phyloP scores from a whole-genome alignment of 2,797 vertebrate genomes.

The Agapornis canus region DNA sequence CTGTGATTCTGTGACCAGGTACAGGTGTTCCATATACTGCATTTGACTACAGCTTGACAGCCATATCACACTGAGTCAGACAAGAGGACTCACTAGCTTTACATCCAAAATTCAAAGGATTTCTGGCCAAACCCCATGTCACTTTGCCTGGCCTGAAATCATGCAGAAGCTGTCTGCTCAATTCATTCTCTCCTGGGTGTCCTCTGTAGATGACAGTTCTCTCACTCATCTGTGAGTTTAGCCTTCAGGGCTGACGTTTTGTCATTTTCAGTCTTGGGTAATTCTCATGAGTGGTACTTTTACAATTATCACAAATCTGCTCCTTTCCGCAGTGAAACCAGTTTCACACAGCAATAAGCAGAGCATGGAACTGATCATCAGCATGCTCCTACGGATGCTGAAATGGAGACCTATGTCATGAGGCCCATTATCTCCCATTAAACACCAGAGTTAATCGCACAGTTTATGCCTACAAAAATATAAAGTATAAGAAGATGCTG shows the following conservation, averaged over 20 bases:
- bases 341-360: neutral
- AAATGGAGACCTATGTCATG: neutral
- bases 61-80: neutral
- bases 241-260: conserved; percentile 9
- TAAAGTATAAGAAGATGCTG: neutral
- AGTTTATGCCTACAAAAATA: neutral
- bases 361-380: neutral
- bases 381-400: neutral
- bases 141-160: neutral
- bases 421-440: neutral
- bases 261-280: neutral
- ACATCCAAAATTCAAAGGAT: neutral
- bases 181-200: neutral
- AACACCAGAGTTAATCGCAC: neutral
- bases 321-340: neutral
- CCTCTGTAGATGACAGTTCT: neutral
- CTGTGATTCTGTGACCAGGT: neutral
- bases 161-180: neutral
- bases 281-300: neutral
- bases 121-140: neutral
- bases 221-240: neutral
- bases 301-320: neutral
- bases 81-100: neutral
- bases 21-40: neutral
- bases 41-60: neutral